Evolutionary conservation across 1,140 invertebrate species (phyloP).

Genomic region (Aphidius ervi): DNA sequence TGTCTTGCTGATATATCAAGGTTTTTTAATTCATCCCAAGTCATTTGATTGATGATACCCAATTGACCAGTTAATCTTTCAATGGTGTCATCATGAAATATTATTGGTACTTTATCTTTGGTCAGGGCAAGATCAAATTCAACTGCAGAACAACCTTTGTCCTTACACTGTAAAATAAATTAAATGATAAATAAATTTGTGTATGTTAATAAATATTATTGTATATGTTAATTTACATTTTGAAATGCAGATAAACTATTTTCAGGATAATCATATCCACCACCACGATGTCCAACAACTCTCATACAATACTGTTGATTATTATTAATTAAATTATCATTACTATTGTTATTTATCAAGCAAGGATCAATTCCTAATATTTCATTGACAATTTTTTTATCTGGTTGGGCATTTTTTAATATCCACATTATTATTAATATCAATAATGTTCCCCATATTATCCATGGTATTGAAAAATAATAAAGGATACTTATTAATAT

Average conservation of each 20-base stretch:
- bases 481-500: constrained; percentile 34
- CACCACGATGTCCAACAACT: constrained; percentile 65
- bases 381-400: constrained; percentile 37
- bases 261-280: constrained; percentile 68
- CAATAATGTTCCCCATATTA: constrained; percentile 36
- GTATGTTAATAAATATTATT: constrained; percentile 4
- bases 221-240: constrained; percentile 54
- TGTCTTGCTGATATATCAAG: constrained; percentile 64
- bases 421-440: constrained; percentile 30
- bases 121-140: constrained; percentile 74
- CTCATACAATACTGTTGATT: constrained; percentile 44
- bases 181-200: neutral
- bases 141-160: constrained; percentile 64
- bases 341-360: constrained; percentile 27
- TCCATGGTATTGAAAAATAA: constrained; percentile 39
- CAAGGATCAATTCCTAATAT: constrained; percentile 49
- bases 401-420: constrained; percentile 40
- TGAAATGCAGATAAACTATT: constrained; percentile 67
- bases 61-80: constrained; percentile 62
- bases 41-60: constrained; percentile 57
- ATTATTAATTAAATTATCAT: no score
- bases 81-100: constrained; percentile 71
- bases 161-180: constrained; percentile 57
- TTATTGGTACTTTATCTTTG: constrained; percentile 66
- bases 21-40: constrained; percentile 60